phyloP scores from a whole-genome alignment of 1,140 invertebrate species.

The Andricus grossulariae region DNA sequence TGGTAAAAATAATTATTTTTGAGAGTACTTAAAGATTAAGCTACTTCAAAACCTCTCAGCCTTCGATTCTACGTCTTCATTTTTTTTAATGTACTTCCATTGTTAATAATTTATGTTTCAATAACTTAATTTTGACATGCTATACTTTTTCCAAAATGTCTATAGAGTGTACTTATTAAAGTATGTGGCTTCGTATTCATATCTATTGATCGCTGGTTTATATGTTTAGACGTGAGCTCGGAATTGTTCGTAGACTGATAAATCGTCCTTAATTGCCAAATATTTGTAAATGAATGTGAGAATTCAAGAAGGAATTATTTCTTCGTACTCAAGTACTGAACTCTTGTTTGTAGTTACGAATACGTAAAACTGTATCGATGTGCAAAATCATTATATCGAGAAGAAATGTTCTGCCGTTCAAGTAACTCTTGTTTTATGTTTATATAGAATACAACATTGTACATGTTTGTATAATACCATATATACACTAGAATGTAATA shows the following conservation, averaged over 20 bases:
- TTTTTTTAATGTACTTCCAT: neutral
- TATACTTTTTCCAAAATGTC: too few species aligned
- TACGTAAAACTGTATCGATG: neutral
- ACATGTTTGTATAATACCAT: slow-evolving; percentile 24
- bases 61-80: neutral
- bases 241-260: slow-evolving; percentile 22
- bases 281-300: neutral
- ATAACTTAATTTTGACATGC: too few species aligned
- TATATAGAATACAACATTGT: neutral
- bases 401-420: slow-evolving; percentile 14
- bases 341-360: neutral
- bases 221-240: slow-evolving; percentile 18
- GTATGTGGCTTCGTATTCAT: neutral
- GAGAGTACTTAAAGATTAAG: slow-evolving; percentile 5
- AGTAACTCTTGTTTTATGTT: neutral
- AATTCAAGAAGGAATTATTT: neutral
- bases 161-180: too few species aligned
- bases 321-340: neutral
- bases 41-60: neutral
- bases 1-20: slow-evolving; percentile 8
- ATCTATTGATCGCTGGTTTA: slow-evolving; percentile 3
- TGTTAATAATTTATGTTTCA: too few species aligned
- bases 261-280: slow-evolving; percentile 22
- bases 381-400: neutral
- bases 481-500: neutral